phyloP scores from a whole-genome alignment of 2,888 invertebrate genomes.

The Drosophila neonasuta region DNA sequence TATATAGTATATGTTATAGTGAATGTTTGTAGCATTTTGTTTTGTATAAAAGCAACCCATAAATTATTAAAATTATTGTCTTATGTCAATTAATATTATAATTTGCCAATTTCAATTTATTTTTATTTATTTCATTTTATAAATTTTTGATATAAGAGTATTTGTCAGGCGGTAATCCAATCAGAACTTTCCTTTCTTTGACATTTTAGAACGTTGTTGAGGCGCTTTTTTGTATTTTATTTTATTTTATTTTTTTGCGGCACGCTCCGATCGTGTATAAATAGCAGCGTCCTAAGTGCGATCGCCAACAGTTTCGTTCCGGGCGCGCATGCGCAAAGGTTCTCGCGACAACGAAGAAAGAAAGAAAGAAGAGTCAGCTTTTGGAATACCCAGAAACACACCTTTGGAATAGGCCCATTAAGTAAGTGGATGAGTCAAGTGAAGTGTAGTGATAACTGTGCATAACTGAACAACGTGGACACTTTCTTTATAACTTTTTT shows the following conservation, averaged over 20 bases:
- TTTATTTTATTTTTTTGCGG: conserved; percentile 18
- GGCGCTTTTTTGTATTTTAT: conserved; percentile 31
- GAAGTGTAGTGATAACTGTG: conserved; percentile 25
- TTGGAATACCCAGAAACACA: conserved; percentile 29
- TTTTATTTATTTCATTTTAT: neutral
- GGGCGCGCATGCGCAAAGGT: conserved; percentile 66
- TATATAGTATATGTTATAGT: neutral
- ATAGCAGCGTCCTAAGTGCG: conserved; percentile 65
- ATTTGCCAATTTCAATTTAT: neutral
- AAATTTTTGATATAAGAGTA: conserved; percentile 28
- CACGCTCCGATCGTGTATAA: conserved; percentile 66
- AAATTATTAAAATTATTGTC: no score
- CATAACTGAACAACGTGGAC: conserved; percentile 29
- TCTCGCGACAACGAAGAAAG: conserved; percentile 29
- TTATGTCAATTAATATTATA: neutral
- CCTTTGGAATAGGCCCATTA: conserved; percentile 28
- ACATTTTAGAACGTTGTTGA: conserved; percentile 56
- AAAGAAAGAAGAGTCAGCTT: conserved; percentile 5
- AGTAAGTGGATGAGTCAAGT: conserved; percentile 46
- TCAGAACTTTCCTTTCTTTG: conserved; percentile 29
- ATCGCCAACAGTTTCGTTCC: conserved; percentile 71
- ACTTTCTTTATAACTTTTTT: conserved; percentile 52
- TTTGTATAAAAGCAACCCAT: neutral
- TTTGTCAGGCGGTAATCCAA: conserved; percentile 18
- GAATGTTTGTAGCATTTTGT: no score